phyloP scores from a whole-genome alignment of 2,797 vertebrate species.

The Lepilemur septentrionalis region DNA sequence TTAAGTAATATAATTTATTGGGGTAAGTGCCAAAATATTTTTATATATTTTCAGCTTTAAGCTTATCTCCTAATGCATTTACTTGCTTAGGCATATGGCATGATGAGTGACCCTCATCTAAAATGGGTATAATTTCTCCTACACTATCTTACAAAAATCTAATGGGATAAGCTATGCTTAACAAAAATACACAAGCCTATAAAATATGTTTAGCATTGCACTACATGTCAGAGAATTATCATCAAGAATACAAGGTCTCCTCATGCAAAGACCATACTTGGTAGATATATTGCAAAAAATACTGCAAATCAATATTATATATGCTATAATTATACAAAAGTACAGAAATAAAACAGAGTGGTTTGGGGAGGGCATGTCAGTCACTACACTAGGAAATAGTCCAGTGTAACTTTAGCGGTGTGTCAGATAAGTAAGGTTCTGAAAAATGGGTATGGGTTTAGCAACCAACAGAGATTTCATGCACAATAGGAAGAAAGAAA shows the following conservation, averaged over 20 bases:
- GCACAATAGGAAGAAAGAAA: neutral
- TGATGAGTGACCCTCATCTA: neutral
- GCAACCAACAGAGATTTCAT: neutral
- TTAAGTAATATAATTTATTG: neutral
- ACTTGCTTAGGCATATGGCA: neutral
- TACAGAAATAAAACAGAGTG: neutral
- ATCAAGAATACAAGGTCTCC: neutral
- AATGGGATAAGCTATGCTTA: neutral
- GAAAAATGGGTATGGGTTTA: neutral
- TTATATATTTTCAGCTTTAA: neutral
- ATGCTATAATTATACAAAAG: neutral
- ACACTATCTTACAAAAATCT: neutral
- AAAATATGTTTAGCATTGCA: neutral
- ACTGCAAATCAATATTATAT: neutral
- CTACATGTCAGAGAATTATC: neutral
- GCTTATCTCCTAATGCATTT: neutral
- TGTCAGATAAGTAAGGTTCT: neutral
- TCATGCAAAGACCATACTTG: neutral
- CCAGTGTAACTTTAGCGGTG: neutral
- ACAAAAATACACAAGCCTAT: neutral
- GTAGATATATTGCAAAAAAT: neutral
- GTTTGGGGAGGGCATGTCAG: neutral
- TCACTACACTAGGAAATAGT: neutral
- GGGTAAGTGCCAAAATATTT: neutral
- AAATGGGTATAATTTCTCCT: neutral